These are phyloP conservation scores for Microcebus lehilahytsara DNA, from an alignment of 2,113 vertebrate genomes.

Conservation along the genomic window DNA sequence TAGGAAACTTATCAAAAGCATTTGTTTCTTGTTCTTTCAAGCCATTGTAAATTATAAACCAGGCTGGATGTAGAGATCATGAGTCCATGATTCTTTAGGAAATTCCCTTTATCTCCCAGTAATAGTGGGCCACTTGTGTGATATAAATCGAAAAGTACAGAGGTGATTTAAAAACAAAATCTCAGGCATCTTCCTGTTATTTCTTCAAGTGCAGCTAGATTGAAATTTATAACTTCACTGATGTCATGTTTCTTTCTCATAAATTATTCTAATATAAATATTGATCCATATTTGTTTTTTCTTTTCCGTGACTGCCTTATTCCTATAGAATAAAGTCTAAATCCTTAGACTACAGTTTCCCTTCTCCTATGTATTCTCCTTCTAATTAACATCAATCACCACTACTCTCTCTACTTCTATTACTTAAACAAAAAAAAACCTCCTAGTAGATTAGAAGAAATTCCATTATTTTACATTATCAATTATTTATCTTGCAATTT, in stretches of 20 bases:
- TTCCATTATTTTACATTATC: neutral
- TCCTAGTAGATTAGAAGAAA: neutral
- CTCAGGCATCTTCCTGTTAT: neutral
- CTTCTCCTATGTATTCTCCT: neutral
- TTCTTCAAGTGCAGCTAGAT: neutral
- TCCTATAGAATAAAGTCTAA: neutral
- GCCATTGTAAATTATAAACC: neutral
- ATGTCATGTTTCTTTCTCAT: neutral
- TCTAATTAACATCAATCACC: too few relatives aligned
- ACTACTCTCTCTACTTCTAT: neutral
- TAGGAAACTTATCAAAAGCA: slow-evolving; percentile 29
- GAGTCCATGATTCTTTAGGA: neutral
- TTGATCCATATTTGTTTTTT: neutral
- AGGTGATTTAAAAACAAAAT: neutral
- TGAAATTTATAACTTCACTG: neutral
- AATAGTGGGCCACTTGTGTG: neutral
- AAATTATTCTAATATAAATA: neutral
- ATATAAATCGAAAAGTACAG: neutral
- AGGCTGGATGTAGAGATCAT: neutral
- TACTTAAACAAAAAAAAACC: neutral
- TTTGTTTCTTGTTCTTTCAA: slow-evolving; percentile 20
- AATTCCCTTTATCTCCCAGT: neutral
- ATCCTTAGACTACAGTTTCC: neutral
- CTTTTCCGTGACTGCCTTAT: neutral
- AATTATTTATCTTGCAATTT: neutral